Evolutionary conservation across 1,140 invertebrate species (phyloP), one percentile per base, ranked within the genome.

Genomic region (Drosophila persimilis): DNA sequence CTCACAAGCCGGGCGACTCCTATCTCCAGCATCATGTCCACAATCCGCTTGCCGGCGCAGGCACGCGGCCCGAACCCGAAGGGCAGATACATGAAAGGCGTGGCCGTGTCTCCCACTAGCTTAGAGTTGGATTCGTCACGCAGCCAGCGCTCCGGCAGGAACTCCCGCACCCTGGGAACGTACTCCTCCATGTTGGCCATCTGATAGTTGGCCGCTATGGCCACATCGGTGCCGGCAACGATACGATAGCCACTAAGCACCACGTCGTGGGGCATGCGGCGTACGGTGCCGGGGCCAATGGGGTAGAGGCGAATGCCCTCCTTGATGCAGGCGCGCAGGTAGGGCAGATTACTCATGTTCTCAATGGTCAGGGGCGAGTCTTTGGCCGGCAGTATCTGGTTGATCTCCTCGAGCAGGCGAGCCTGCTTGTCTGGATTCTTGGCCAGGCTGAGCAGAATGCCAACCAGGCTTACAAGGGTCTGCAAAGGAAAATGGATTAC

Each of bases 21-120:
- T 22, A 95, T 92, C 81, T 95, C 93, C 53, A 96, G 83, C 86
- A 96, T 95, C 77, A 96, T 92, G 44, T 86, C 94, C 3, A 95
- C 95, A 72, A 97, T 94, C 55, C 96, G 91, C 66, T 94, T 93
- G 11, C 93, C 94, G 39, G 94, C 92, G 66, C 94, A 94, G 45
- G 90, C 89, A 17, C 94, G 89, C 5, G 93, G 92, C 13, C 94
- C 95, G 53, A 93, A 94, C 0, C 94, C 94, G 73, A 95, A 95
- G 0, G 94, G 94, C 35, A 91, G 84, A 66, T 92, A 93, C 6
- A 93, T 92, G 55, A 94, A 95, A 0, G 94, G 93, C 71, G 94
- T 92, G 3, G 92, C 84, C 6, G 92, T 92, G 35, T 92, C 91
- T 20, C 92, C 90, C 35, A 92, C 90, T 2, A 92, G 66, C 0